Evolutionary conservation across 1,140 invertebrate species (phyloP).

Genomic region (Dinothrombium tinctorium): DNA sequence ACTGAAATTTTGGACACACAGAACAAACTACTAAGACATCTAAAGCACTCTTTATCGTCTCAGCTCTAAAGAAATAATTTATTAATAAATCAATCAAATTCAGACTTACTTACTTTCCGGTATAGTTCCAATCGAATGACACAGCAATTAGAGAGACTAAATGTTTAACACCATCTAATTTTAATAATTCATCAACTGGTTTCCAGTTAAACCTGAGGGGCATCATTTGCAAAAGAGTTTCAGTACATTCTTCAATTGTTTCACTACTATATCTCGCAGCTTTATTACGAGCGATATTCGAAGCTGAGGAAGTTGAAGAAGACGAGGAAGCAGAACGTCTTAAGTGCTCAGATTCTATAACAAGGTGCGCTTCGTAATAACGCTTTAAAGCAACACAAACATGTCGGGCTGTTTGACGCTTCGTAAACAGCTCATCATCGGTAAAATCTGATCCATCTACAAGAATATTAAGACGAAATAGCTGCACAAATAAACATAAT

Average conservation of each 20-base stretch:
- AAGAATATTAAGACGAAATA: slow-evolving; percentile 56
- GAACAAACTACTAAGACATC: slow-evolving; percentile 73
- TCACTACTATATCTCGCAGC: slow-evolving; percentile 6
- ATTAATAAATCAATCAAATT: too few species aligned
- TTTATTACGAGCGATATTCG: slow-evolving; percentile 7
- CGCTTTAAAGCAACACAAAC: slow-evolving; percentile 68
- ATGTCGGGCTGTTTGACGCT: slow-evolving; percentile 76
- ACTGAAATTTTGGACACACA: slow-evolving; percentile 61
- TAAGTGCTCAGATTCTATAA: slow-evolving; percentile 54
- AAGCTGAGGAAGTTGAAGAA: not conserved
- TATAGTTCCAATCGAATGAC: slow-evolving; percentile 73
- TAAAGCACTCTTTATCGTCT: slow-evolving; percentile 64
- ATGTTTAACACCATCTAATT: slow-evolving; percentile 55
- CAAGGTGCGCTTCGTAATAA: slow-evolving; percentile 76
- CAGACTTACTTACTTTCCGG: too few species aligned
- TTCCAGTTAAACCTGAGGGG: slow-evolving; percentile 48
- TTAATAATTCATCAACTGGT: slow-evolving; percentile 59
- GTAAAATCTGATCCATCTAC: slow-evolving; percentile 29
- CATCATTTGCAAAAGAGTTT: slow-evolving; percentile 47
- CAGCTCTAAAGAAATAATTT: too few species aligned
- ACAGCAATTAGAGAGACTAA: slow-evolving; percentile 64
- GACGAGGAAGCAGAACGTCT: slow-evolving; percentile 24
- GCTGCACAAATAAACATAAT: slow-evolving; percentile 24
- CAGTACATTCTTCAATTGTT: slow-evolving; percentile 25
- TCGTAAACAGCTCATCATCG: slow-evolving; percentile 71